Percentiles rank a stretch among this genome's conserved stretches.
These are phyloP conservation scores for Drosophila erecta DNA, from an alignment of 1,140 invertebrate species.

Conservation along the genomic window DNA sequence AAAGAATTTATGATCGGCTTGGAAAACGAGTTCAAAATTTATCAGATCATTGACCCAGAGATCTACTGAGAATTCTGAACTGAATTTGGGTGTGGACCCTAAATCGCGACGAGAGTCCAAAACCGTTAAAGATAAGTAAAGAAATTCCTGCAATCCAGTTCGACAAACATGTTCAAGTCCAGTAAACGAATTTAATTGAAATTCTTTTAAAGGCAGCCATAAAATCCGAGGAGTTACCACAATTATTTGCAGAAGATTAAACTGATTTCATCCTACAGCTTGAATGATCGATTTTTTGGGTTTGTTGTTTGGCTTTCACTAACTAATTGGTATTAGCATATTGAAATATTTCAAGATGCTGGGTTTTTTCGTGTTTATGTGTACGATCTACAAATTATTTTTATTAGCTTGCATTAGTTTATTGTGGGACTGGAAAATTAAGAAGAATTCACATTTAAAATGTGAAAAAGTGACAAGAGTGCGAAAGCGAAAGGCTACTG, in stretches of 20 bases:
- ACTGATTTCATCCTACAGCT: conserved; percentile 11
- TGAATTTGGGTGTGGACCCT: conserved; percentile 22
- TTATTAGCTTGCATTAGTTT: conserved; percentile 42
- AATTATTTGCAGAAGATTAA: conserved; percentile 43
- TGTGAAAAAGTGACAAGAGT: conserved; percentile 27
- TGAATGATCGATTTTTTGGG: conserved; percentile 28
- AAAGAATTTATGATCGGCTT: conserved; percentile 52
- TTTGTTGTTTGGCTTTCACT: conserved; percentile 54
- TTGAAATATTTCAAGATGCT: conserved; percentile 33
- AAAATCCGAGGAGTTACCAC: conserved; percentile 68
- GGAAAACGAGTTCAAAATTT: conserved; percentile 51
- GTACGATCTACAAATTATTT: conserved; percentile 42
- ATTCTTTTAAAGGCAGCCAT: conserved; percentile 64
- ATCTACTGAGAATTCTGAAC: conserved; percentile 50
- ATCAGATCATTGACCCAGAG: conserved; percentile 75
- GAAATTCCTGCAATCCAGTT: conserved; percentile 48
- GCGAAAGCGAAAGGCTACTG: conserved; percentile 22
- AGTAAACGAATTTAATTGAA: conserved; percentile 69
- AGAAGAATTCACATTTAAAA: conserved; percentile 44
- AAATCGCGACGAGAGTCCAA: conserved; percentile 21
- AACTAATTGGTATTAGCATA: conserved; percentile 63
- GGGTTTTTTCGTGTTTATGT: conserved; percentile 30
- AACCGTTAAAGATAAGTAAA: conserved; percentile 36
- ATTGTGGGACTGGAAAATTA: conserved; percentile 20
- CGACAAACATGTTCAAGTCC: conserved; percentile 13